Percentiles rank a stretch among this genome's conserved stretches.
These are phyloP conservation scores for Felis catus DNA, from an alignment of 2,113 vertebrate species.

Conservation along the genomic window F.catus_Fca126_mat1.0 CM031420.1:128978001-128978500, in stretches of 20 bases:
- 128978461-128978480: neutral
- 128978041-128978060: neutral
- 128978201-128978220: neutral
- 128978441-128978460: neutral
- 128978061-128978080: constrained; percentile 8
- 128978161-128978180: neutral
- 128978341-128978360: neutral
- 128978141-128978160: neutral
- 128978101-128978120: neutral
- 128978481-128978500: neutral
- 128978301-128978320: neutral
- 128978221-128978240: neutral
- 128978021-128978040: neutral
- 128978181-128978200: neutral
- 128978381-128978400: constrained; percentile 3
- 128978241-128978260: neutral
- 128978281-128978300: neutral
- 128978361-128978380: neutral
- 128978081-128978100: neutral
- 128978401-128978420: neutral
- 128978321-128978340: neutral
- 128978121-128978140: neutral
- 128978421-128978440: neutral
- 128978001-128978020: neutral
- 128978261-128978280: neutral